Evolutionary conservation across 2,888 invertebrate species (phyloP), one percentile per base, ranked within the genome.

Genomic region (Chalcis sispes): DNA sequence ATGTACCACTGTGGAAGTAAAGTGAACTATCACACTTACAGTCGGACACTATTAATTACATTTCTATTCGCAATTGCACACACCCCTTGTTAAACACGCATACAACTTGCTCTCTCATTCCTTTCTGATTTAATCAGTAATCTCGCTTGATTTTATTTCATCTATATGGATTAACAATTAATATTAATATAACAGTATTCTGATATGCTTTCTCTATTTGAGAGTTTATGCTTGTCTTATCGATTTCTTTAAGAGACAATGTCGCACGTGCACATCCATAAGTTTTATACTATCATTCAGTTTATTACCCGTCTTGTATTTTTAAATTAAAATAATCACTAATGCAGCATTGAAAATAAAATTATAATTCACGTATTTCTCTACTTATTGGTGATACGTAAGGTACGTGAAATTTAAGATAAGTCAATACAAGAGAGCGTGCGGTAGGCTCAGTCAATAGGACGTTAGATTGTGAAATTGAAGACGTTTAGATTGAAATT

Each of bases 161-260:
- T 81, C 81, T 81, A 80, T 74, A 82, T 86, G 82, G 85, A 85
- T 85, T 87, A 85, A 86, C 83, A 83, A 83, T 84, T 81, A 79
- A 77, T 78, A 77, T 81, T 83, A 84, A 82, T 83, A 83, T 86
- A 88, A 88, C 87, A 88, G 82, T 85, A 83, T 83, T 87, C 83
- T 88, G 88, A 88, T 88, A 88, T 88, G 88, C 85, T 85, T 85
- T 80, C 78, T 83, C 82, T 80, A 81, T 72, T 67, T 48, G 54
- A 76, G 46, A 61, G 50, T 74, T 77, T 77, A 36, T 77, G 65
- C 66, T 74, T 40, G 15, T 58, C 27, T 29, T 56, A 36, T 32
- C 13, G 15, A 36, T 42, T 77, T 61, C 75, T 79, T 79, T 80
- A 75, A 77, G 71, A 76, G 75, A 80, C 80, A 80, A 80, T 79